Conservation (phyloP, 2,797 vertebrate species). For the Hephaestus fuliginosus region DNA sequence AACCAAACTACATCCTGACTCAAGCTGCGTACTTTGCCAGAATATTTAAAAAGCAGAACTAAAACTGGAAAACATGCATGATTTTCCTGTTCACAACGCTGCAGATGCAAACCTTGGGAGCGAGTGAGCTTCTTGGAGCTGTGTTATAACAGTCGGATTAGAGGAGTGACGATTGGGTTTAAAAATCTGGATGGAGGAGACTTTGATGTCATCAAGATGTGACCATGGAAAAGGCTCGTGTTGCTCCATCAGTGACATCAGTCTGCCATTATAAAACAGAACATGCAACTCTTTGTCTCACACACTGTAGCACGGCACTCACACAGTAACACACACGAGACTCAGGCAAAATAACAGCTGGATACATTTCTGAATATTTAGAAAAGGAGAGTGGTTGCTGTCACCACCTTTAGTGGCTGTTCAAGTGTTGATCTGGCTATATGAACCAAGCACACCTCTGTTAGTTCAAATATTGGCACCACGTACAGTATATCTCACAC, state of each 20-base stretch:
- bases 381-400: constrained; percentile 60
- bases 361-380: constrained; percentile 67
- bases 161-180: constrained; percentile 5
- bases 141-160: not conserved
- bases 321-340: constrained; percentile 68
- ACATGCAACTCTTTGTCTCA: constrained; percentile 72
- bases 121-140: not conserved
- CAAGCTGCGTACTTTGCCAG: not conserved
- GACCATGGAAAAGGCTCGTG: constrained; percentile 30
- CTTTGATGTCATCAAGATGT: constrained; percentile 30
- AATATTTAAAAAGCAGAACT: constrained; percentile 4
- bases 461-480: constrained; percentile 68
- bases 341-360: constrained; percentile 63
- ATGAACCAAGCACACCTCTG: constrained; percentile 54
- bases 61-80: constrained; percentile 31
- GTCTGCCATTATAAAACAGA: constrained; percentile 48
- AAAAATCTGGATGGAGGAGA: constrained; percentile 11
- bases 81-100: not conserved
- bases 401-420: constrained; percentile 42
- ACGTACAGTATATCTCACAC: constrained; percentile 63
- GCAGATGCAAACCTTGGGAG: not conserved
- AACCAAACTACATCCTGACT: not conserved
- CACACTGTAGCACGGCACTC: constrained; percentile 61
- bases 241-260: constrained; percentile 56
- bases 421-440: constrained; percentile 65